Percentiles rank a stretch among this genome's conserved stretches.
Evolutionary conservation across 2,797 vertebrate genomes (phyloP).

Genomic region (Lerista edwardsae): DNA sequence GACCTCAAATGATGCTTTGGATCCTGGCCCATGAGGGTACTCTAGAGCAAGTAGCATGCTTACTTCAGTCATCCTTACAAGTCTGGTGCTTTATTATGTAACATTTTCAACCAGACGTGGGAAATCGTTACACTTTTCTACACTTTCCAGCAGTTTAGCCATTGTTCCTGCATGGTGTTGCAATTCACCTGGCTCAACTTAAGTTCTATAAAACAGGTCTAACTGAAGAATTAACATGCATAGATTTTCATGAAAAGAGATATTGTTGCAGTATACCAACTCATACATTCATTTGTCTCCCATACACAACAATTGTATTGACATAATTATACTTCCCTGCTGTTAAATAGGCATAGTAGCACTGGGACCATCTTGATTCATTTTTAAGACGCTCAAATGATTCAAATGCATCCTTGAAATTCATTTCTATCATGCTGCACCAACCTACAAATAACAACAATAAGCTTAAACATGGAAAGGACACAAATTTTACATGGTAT

Average conservation of each 20-base stretch:
- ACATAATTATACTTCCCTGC: conserved; percentile 80
- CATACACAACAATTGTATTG: background rate
- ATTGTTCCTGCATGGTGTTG: no score
- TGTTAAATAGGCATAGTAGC: conserved; percentile 97
- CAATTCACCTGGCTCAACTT: no score
- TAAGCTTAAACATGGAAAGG: background rate
- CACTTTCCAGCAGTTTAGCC: no score
- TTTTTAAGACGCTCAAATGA: conserved; percentile 95
- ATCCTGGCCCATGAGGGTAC: no score
- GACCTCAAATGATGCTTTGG: background rate
- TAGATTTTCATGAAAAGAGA: background rate
- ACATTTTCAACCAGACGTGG: background rate
- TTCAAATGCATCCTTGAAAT: conserved; percentile 90
- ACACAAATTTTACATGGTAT: background rate
- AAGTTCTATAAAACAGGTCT: no score
- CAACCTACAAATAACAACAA: conserved; percentile 82
- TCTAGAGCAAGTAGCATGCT: background rate
- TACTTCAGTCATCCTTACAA: background rate
- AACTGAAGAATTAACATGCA: no score
- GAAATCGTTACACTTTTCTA: background rate
- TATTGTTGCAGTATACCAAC: background rate
- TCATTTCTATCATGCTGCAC: conserved; percentile 99
- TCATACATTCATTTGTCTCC: background rate
- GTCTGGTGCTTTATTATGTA: background rate
- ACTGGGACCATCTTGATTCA: conserved; percentile 98